Base-by-base conservation (phyloP, 2,888 invertebrate genomes). In the Eurytoma californica region DNA sequence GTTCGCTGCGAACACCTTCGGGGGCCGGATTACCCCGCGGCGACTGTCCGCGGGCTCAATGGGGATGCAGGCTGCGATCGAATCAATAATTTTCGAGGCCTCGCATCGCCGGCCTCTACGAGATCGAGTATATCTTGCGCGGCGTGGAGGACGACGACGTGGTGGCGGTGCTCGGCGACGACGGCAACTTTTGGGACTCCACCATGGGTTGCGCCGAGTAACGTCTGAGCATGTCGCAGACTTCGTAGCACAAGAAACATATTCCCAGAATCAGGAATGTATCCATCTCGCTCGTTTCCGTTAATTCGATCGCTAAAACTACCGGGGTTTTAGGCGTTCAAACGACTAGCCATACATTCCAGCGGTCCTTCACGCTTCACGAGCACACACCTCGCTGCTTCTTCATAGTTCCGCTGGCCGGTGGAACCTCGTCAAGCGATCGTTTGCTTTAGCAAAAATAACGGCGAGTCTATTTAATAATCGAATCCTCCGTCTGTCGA, bases 231-330 rank as follows among this genome's bases (percentile, higher is more conserved):
- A 94, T 91, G 88, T 94, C 93, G 90, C 93, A 93, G 88, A 94
- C 91, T 91, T 93, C 93, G 89, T 94, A 94, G 87, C 94, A 93
- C 87, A 94, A 91, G 89, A 94, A 92, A 91, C 93, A 94, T 88
- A 94, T 92, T 84, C 94, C 93, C 85, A 94, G 91, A 86, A 94
- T 92, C 87, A 94, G 91, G 88, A 94, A 93, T 89, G 93, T 93
- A 92, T 94, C 93, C 94, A 94, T 94, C 74, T 84, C 75, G 79
- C n/a, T 68, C n/a, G 9, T 12, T 30, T 61, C 24, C 57, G 39
- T 69, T 7, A 9, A 24, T 58, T 47, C 2, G 12, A 58, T 49
- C 58, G 49, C 66, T 74, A 74, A 39, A 74, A 49, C 65, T 73
- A 65, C 47, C 30, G 28, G 13, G 72, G 18, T 28, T 7, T 30